A percentile compares a stretch with the other conserved stretches of the same genome.
These are phyloP conservation scores for Dipodomys stephensi DNA, from an alignment of 2,113 vertebrate species.

Conservation along the genomic window DNA sequence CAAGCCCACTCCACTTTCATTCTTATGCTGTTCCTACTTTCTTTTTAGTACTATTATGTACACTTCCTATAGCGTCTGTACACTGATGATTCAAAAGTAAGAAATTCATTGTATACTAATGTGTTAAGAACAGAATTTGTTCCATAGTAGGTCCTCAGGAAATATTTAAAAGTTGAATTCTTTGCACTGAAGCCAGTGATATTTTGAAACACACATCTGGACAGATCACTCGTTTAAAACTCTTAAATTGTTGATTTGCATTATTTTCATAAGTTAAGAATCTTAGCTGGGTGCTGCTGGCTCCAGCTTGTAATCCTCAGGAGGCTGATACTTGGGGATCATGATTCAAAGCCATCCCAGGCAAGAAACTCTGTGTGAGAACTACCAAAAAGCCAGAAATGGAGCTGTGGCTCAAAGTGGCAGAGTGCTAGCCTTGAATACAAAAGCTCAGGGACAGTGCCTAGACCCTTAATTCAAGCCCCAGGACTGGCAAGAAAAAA, in stretches of 20 bases:
- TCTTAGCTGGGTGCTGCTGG: not conserved
- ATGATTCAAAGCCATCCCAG: no score
- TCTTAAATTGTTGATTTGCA: not conserved
- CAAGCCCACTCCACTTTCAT: not conserved
- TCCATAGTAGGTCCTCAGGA: not conserved
- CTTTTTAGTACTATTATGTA: not conserved
- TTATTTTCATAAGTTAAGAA: not conserved
- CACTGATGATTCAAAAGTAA: not conserved
- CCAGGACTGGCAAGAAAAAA: no score
- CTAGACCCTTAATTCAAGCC: no score
- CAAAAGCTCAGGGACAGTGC: no score
- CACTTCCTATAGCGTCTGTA: not conserved
- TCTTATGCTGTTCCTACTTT: not conserved
- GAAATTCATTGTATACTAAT: not conserved
- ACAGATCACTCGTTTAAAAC: not conserved
- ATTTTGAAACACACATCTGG: conserved; percentile 18
- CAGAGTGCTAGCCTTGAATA: no score
- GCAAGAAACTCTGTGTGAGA: no score
- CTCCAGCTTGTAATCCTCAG: no score
- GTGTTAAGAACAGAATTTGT: not conserved
- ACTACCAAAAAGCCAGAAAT: no score
- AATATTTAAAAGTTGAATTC: not conserved
- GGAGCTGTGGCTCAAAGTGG: no score
- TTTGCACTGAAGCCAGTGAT: conserved; percentile 1
- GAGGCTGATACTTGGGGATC: no score